Evolutionary conservation across 2,113 vertebrate genomes (phyloP).

Genomic region (Gasterosteus nipponicus): DNA sequence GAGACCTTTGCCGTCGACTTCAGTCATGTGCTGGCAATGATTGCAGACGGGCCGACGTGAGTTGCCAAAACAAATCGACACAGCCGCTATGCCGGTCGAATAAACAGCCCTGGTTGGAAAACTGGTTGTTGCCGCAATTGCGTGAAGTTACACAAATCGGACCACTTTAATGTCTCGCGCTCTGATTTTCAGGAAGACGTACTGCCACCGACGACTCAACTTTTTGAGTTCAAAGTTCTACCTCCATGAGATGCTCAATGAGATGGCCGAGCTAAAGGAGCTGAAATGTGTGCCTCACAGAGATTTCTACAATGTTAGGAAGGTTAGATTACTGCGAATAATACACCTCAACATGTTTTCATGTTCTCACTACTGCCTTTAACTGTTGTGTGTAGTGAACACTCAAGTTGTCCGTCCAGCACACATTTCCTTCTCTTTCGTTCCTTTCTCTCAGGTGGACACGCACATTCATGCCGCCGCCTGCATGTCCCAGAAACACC

Average conservation of each 20-base stretch:
- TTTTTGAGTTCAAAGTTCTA: conserved; percentile 96
- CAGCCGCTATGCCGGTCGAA: conserved; percentile 1
- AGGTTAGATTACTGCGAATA: conserved; percentile 80
- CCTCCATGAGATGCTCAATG: conserved; percentile 97
- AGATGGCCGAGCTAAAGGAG: conserved; percentile 96
- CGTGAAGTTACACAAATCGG: background rate
- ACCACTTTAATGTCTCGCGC: background rate
- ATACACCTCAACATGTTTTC: background rate
- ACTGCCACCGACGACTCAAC: conserved; percentile 94
- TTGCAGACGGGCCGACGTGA: conserved; percentile 95
- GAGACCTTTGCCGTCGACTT: conserved; percentile 93
- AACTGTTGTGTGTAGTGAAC: background rate
- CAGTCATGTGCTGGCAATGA: conserved; percentile 91
- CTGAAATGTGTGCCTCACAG: conserved; percentile 93
- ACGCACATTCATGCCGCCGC: conserved; percentile 97
- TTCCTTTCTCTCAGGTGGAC: conserved; percentile 86
- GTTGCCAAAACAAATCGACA: conserved; percentile 55
- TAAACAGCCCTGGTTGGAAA: conserved; percentile 7
- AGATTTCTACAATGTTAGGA: conserved; percentile 98
- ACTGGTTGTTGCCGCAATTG: conserved; percentile 2
- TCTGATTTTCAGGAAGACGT: conserved; percentile 88
- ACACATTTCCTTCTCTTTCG: no score
- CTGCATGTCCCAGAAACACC: conserved; percentile 99
- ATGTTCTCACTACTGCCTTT: background rate
- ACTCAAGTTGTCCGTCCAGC: background rate